Evolutionary conservation across 1,140 invertebrate genomes (phyloP), one percentile per base, ranked within the genome.

Genomic region (Plectrocnemia conspersa): DNA sequence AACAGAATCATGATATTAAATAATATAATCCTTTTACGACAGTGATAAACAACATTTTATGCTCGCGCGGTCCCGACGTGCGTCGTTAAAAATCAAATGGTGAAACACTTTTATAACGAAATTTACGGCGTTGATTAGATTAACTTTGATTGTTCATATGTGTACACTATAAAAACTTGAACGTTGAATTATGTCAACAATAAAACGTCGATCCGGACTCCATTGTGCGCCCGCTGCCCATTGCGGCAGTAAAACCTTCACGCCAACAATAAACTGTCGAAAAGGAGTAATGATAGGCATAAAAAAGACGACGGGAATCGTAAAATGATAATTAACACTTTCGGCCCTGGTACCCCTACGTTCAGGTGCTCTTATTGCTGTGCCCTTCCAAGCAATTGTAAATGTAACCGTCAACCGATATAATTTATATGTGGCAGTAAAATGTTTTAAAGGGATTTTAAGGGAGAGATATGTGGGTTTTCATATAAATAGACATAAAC

Each of bases 91-190:
- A 52, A 42, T 52, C 35, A 18, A 24, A 38, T 11, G 45, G 19
- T 19, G 45, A 41, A 55, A 48, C 53, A 48, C 41, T 55, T 48
- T 55, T 48, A 55, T 27, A 40, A 29, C 19, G 11, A n/a, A 46
- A 55, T 55, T 55, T 55, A 55, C 22, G 22, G 27, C 53, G 11
- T 25, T 55, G 53, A 55, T 55, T 55, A 55, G 53, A 55, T 55
- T 55, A 55, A 38, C 42, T 19, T 27, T 19, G 53, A 55, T 55
- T 55, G 53, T 55, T 48, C 22, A 24, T 40, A 47, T 46, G 33
- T 47, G 33, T 36, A 38, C 32, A 33, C 35, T 24, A 24, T 38
- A 38, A 38, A 35, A 25, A n/a, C 33, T 9, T 35, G 33, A 38
- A 41, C 23, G 19, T 40, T 55, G 48, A 55, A 55, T 46, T 55